A percentile compares a stretch with the other conserved stretches of the same genome.
Evolutionary conservation across 2,113 vertebrate genomes (phyloP).

Genomic region (Amazona guildingii): DNA sequence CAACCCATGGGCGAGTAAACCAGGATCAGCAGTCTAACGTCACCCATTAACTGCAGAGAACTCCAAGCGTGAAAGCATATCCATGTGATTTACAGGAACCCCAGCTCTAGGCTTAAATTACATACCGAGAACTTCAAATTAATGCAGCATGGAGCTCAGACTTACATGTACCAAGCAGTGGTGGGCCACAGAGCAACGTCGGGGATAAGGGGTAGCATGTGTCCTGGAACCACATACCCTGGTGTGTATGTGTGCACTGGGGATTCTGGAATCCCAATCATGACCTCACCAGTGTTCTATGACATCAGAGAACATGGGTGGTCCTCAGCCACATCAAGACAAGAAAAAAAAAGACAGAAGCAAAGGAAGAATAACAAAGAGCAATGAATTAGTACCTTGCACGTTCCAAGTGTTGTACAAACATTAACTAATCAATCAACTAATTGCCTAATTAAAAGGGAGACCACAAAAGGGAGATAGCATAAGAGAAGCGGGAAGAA

Average conservation of each 20-base stretch:
- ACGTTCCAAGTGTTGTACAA: conserved; percentile 30
- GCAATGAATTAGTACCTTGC: conserved; percentile 9
- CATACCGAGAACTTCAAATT: not conserved
- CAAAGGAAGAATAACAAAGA: not conserved
- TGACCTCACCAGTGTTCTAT: not conserved
- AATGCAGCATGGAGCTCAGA: not conserved
- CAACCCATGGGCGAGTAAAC: not conserved
- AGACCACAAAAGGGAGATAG: not conserved
- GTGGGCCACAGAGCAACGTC: not conserved
- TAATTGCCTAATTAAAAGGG: conserved; percentile 53
- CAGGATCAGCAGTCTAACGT: not conserved
- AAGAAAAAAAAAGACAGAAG: not conserved
- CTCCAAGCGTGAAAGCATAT: not conserved
- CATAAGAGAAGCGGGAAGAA: not conserved
- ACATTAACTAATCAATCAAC: conserved; percentile 57
- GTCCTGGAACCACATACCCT: not conserved
- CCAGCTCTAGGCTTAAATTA: not conserved
- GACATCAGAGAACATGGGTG: not conserved
- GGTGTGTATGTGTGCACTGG: not conserved
- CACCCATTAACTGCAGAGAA: not conserved
- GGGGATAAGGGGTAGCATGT: not conserved
- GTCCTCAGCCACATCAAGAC: not conserved
- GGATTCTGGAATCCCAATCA: not conserved
- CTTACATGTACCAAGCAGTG: not conserved
- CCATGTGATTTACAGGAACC: not conserved